A percentile compares a stretch with the other conserved stretches of the same genome.
phyloP scores from a whole-genome alignment of 92 coral and sea anemone genomes.

The Parazoanthus swiftii region DNA sequence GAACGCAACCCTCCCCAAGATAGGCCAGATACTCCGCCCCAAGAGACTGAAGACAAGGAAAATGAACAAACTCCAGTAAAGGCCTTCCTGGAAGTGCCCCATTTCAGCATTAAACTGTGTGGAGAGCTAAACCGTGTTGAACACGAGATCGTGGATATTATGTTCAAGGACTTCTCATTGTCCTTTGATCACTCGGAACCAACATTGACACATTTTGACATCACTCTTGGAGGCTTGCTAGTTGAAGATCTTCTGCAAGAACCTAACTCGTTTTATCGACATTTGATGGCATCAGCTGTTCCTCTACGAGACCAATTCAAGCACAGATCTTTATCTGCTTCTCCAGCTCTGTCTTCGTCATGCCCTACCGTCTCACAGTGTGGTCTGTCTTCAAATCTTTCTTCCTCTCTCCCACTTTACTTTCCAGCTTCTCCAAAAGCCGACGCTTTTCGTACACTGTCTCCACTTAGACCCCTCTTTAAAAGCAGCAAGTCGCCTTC shows the following conservation, averaged over 20 bases:
- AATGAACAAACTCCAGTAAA: conserved; percentile 78
- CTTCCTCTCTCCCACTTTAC: conserved; percentile 83
- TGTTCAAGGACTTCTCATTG: conserved; percentile 78
- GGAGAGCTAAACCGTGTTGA: conserved; percentile 84
- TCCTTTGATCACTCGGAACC: conserved; percentile 69
- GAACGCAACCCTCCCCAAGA: conserved; percentile 12
- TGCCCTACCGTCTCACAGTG: conserved; percentile 93
- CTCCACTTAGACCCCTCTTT: conserved; percentile 91
- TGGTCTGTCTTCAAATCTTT: conserved; percentile 65
- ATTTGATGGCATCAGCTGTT: conserved; percentile 88
- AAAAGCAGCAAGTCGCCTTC: conserved; percentile 71
- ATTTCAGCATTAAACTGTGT: conserved; percentile 86
- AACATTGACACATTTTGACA: conserved; percentile 75
- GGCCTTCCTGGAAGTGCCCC: conserved; percentile 82
- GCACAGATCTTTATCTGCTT: conserved; percentile 64
- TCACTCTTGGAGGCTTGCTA: conserved; percentile 84
- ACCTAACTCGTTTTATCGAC: conserved; percentile 75
- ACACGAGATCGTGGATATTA: conserved; percentile 85
- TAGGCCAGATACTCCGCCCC: conserved; percentile 28
- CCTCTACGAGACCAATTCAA: conserved; percentile 48
- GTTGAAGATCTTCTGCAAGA: conserved; percentile 91
- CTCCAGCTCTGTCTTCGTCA: conserved; percentile 75
- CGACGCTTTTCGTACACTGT: conserved; percentile 60
- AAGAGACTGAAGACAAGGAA: conserved; percentile 41
- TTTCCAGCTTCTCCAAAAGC: conserved; percentile 70